Base-by-base conservation (phyloP, 2,113 vertebrate genomes). In the Scytalopus superciliaris region DNA sequence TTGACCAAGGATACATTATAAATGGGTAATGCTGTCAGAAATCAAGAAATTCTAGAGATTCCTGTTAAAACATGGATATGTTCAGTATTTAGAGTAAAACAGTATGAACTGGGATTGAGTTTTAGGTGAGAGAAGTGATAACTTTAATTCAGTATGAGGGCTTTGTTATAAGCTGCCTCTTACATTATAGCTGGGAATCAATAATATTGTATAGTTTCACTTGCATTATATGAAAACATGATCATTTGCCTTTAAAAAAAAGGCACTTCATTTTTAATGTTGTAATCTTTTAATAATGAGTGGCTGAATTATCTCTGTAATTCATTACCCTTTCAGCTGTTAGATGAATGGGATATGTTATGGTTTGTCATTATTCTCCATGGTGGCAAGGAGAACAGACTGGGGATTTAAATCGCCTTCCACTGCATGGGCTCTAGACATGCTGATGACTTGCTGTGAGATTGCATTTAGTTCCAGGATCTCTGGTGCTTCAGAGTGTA, bases 321-420 rank as follows among this genome's bases (percentile, higher is more conserved):
- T 97, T 96, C 95, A 95, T 97, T 97, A 91, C 83, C 64, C 93
- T 94, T 90, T 94, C 87, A 91, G 81, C 94, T 97, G 73, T 90
- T 89, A 81, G 94, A 92, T 96, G 96, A 97, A 97, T 95, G 93
- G 91, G 91, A 62, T 96, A 64, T 91, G 94, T 96, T 97, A 89
- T 89, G 85, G 80, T 93, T 92, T 97, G 88, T 94, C 96, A 92
- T 97, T 97, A 96, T 93, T 97, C 92, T 97, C 93, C 75, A n/a
- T 68, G 93, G 94, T 81, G 63, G 74, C 83, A 72, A 45, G 72
- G 76, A 96, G 89, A 96, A 66, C 88, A 97, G 84, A 69, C 62
- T 96, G 82, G 75, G 68, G 96, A 94, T 96, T 94, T 97, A 94
- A 97, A 96, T 97, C 12, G 19, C 91, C 84, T 96, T 95, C 93